Conservation (phyloP, 2,113 vertebrate genomes). For the Enhydra lutris region DNA sequence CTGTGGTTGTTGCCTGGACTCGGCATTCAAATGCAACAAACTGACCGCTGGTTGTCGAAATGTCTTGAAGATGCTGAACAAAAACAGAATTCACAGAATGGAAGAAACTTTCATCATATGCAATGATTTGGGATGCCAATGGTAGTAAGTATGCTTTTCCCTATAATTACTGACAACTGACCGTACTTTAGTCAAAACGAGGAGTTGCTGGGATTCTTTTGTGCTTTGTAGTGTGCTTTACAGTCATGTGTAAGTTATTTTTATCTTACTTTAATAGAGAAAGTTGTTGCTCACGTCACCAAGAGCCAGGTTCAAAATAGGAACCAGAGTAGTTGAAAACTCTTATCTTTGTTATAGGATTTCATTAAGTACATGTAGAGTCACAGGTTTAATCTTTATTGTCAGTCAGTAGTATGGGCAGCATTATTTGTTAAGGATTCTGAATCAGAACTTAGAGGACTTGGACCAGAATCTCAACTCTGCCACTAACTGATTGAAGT, state of each 20-base stretch:
- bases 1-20: conserved; percentile 83
- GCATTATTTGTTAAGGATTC: background rate
- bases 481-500: background rate
- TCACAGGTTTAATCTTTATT: conserved; percentile 14
- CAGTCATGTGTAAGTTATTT: background rate
- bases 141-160: background rate
- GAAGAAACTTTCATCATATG: background rate
- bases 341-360: background rate
- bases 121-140: background rate
- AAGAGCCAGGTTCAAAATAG: background rate
- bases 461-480: background rate
- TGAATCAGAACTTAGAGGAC: background rate
- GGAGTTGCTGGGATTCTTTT: background rate
- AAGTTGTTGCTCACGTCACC: background rate
- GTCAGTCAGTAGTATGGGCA: background rate
- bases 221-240: background rate
- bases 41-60: conserved; percentile 87
- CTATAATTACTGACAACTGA: background rate
- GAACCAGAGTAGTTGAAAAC: background rate
- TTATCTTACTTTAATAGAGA: conserved; percentile 5
- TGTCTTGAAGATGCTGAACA: conserved; percentile 87
- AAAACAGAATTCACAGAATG: background rate
- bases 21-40: conserved; percentile 90
- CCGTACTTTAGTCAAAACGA: background rate
- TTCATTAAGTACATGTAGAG: background rate